Evolutionary conservation across 2,113 vertebrate genomes (phyloP).

Genomic region (Propithecus coquereli): DNA sequence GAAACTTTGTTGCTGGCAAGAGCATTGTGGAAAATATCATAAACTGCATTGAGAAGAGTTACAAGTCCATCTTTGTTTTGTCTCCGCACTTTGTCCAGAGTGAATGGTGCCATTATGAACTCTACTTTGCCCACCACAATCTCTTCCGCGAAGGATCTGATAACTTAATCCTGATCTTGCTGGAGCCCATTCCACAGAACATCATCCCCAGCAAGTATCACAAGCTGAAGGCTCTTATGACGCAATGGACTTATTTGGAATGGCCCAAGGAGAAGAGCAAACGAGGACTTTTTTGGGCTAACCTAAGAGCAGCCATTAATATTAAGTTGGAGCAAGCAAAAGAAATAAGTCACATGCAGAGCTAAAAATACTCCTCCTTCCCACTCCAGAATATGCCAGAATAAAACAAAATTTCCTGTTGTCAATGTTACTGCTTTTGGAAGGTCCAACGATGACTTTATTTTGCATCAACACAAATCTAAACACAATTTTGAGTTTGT

Average conservation of each 20-base stretch:
- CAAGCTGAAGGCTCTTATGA: slow-evolving; percentile 91
- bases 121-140: slow-evolving; percentile 94
- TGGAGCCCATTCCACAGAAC: slow-evolving; percentile 89
- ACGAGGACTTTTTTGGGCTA: slow-evolving; percentile 90
- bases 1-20: slow-evolving; percentile 90
- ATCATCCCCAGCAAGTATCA: slow-evolving; percentile 89
- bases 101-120: slow-evolving; percentile 96
- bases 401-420: background rate
- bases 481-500: slow-evolving; percentile 2
- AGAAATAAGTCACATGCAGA: background rate
- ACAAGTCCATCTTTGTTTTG: slow-evolving; percentile 91
- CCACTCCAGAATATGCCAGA: too few species aligned
- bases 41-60: slow-evolving; percentile 89
- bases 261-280: slow-evolving; percentile 91
- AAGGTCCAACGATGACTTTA: background rate
- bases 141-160: slow-evolving; percentile 80
- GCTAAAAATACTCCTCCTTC: background rate
- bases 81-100: slow-evolving; percentile 94
- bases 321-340: slow-evolving; percentile 59
- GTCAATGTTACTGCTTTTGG: background rate
- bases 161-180: slow-evolving; percentile 89
- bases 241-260: slow-evolving; percentile 88
- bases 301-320: slow-evolving; percentile 86
- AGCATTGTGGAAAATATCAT: slow-evolving; percentile 94
- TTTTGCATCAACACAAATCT: background rate